Percentiles rank a stretch among this genome's conserved stretches.
Evolutionary conservation across 2,888 invertebrate genomes (phyloP).

Genomic region (Drosophila phalerata): DNA sequence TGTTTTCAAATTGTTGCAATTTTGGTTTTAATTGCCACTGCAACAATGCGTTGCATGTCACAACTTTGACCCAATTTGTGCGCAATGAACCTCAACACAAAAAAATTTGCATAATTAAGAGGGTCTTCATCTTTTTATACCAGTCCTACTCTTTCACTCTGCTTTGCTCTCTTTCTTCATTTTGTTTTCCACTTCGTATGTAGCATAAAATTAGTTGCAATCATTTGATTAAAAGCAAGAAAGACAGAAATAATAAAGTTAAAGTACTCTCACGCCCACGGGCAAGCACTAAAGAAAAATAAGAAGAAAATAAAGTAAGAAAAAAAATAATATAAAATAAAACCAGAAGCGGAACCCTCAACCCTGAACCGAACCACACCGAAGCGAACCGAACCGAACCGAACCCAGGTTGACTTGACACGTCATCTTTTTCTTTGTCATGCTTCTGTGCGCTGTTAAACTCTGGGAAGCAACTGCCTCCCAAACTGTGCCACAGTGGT

Average conservation of each 20-base stretch:
- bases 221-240: slow-evolving; percentile 56
- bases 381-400: slow-evolving; percentile 3
- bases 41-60: slow-evolving; percentile 44
- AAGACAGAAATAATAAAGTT: slow-evolving; percentile 17
- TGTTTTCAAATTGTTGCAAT: slow-evolving; percentile 9
- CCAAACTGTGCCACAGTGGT: slow-evolving; percentile 49
- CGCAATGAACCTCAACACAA: slow-evolving; percentile 64
- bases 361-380: slow-evolving; percentile 28
- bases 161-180: not conserved
- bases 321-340: not conserved
- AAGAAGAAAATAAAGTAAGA: not conserved
- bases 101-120: slow-evolving; percentile 60
- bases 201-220: slow-evolving; percentile 68
- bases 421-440: slow-evolving; percentile 54
- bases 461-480: slow-evolving; percentile 33
- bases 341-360: slow-evolving; percentile 32
- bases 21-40: slow-evolving; percentile 44
- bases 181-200: slow-evolving; percentile 26
- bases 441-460: slow-evolving; percentile 39
- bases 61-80: slow-evolving; percentile 72
- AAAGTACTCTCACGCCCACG: slow-evolving; percentile 70
- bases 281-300: slow-evolving; percentile 24
- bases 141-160: not conserved
- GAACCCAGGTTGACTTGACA: slow-evolving; percentile 41
- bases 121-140: slow-evolving; percentile 4